Evolutionary conservation across 1,140 invertebrate species (phyloP).

Genomic region (Drosophila littoralis): DNA sequence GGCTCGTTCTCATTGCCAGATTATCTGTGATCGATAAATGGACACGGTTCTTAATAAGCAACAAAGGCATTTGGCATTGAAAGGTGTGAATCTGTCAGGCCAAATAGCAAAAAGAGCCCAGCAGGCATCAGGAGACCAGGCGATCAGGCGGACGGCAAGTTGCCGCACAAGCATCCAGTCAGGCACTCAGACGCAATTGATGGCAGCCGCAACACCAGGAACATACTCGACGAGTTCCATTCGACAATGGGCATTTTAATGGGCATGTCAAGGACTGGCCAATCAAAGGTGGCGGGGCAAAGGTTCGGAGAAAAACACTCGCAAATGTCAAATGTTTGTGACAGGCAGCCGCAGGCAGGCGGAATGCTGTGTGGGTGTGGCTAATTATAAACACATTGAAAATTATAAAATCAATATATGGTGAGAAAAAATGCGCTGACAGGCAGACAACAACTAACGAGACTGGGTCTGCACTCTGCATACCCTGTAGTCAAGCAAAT

Average conservation of each 20-base stretch:
- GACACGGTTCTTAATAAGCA: constrained; percentile 62
- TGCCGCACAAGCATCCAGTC: constrained; percentile 14
- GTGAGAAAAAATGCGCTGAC: constrained; percentile 16
- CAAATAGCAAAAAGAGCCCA: constrained; percentile 17
- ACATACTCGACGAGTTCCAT: constrained; percentile 29
- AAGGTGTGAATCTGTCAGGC: constrained; percentile 58
- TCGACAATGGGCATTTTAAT: constrained; percentile 27
- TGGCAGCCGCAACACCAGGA: constrained; percentile 26
- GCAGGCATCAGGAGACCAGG: constrained; percentile 7
- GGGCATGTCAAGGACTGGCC: constrained; percentile 26
- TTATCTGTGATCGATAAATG: constrained; percentile 72
- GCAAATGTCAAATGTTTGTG: constrained; percentile 59
- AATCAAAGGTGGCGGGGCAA: constrained; percentile 20
- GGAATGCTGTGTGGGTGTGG: constrained; percentile 40
- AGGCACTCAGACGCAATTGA: constrained; percentile 59
- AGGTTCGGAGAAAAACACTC: constrained; percentile 12
- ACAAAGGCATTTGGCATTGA: constrained; percentile 23
- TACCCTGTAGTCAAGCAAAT: constrained; percentile 6
- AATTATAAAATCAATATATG: constrained; percentile 71
- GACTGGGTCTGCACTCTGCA: constrained; percentile 1
- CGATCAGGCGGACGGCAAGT: constrained; percentile 12
- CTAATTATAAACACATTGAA: constrained; percentile 65
- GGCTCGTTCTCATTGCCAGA: constrained; percentile 27
- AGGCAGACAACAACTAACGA: constrained; percentile 32
- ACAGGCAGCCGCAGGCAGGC: constrained; percentile 31